Base-by-base conservation (phyloP, 1,140 invertebrate genomes). In the Tetranychus cinnabarinus region DNA sequence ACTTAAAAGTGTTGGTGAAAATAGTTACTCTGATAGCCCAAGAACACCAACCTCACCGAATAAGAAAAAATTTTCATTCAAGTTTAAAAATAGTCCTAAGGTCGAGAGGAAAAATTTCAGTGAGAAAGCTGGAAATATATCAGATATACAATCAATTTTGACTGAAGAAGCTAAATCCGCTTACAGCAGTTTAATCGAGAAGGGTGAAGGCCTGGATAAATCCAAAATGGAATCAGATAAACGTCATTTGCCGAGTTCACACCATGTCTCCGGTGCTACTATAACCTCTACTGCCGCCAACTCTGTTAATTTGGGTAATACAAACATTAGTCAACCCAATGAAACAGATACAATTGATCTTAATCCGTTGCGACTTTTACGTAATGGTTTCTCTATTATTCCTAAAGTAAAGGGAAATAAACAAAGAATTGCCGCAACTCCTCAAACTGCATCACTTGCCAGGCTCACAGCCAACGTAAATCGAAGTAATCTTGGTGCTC, bases 121-220 rank as follows among this genome's bases (percentile, higher is more conserved):
- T 42, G 85, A 88, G 69, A 86, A 91, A 77, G 83, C 87, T 15
- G 82, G 86, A 55, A 88, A 84, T 65, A 88, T 88, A 67, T 83
- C 85, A 34, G 85, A 90, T 45, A 67, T 69, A 10, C 65, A 68
- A 23, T 66, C 67, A 60, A 76, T 73, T 45, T 73, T 79, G 64
- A 74, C 77, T 50, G 76, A 79, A 60, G 76, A 77, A 65, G 76
- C 87, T 42, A 87, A 88, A 68, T 82, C 86, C 69, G 90, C 88
- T 0, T 96, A 95, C 75, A 85, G 87, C 69, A 83, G 83, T 66
- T 74, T 96, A 42, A 86, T 96, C 47, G 88, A 91, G 66, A 82
- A 80, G 56, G 55, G 55, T 56, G 33, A 56, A 36, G 34, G 54
- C 33, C n/a, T 55, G 3, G 54, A 56, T 12, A 56, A n/a, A 56